Base-by-base conservation (phyloP, 2,797 vertebrate genomes). In the Discoglossus pictus region DNA sequence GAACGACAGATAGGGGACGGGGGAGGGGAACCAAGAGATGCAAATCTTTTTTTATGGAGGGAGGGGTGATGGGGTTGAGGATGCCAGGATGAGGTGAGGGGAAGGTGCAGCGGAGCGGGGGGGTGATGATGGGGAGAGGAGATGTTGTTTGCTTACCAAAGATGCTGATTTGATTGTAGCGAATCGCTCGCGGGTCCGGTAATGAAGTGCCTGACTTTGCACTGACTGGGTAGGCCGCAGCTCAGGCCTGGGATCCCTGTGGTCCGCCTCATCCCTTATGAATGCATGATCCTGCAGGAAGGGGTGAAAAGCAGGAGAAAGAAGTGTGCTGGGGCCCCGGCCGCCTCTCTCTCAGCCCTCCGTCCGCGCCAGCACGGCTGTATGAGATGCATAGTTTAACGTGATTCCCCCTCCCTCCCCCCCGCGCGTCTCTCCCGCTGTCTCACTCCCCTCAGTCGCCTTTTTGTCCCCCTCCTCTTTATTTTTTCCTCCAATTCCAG, bases 161-260 rank as follows among this genome's bases (percentile, higher is more conserved):
- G 96, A 99, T 73, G 97, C 97, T 67, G 97, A 98, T 89, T 97
- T 98, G 84, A 99, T 98, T 84, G 97, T 99, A 84, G 97, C 94
- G 81, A 99, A 98, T 84, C 93, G 94, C 79, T 96, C 92, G 77
- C 95, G 91, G 92, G 92, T 96, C 90, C 94, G 93, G 89, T 96
- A 98, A 90, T 93, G 94, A 79, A 94, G 93, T 83, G 91, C 89
- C 87, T 91, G 94, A 91, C 91, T 93, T 83, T 92, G 91, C 86
- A 97, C 94, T 21, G 92, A 93, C 74, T 92, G 90, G 74, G 92
- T 87, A 74, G 91, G 92, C 79, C 91, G 89, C 81, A 88, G 89
- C 80, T 96, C 95, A 75, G 93, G 90, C 83, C 91, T 89, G 87
- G 87, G 90, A 88, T 96, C 94, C 85, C 93, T 89, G 90, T 97